Evolutionary conservation across 92 coral and sea anemone genomes (phyloP).

Genomic region (Bergia sp.): DNA sequence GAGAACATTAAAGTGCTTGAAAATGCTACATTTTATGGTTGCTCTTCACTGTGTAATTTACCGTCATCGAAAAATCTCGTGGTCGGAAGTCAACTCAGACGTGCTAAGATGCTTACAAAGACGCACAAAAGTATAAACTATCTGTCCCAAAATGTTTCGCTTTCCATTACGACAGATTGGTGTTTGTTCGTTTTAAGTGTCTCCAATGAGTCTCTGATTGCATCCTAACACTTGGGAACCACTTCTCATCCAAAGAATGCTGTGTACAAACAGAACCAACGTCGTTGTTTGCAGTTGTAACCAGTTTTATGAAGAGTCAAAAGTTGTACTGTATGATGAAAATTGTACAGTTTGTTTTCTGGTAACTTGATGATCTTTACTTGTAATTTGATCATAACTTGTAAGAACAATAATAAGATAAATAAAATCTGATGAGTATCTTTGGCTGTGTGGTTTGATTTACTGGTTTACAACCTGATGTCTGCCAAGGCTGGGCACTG

Average conservation of each 20-base stretch:
- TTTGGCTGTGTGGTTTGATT: neutral
- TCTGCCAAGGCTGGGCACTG: no score
- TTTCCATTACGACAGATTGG: neutral
- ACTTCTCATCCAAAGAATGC: neutral
- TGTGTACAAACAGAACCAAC: neutral
- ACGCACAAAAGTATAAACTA: neutral
- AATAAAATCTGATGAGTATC: neutral
- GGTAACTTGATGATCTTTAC: neutral
- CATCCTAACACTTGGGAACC: neutral
- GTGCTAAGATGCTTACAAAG: neutral
- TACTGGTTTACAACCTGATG: no score
- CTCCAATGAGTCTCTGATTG: neutral
- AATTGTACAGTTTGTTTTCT: no score
- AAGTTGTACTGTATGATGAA: neutral
- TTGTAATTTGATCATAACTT: neutral
- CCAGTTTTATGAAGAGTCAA: neutral
- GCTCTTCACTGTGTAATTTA: neutral
- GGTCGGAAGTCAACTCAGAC: neutral
- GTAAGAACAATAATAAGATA: neutral
- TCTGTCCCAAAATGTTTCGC: neutral
- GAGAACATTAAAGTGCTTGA: constrained; percentile 8
- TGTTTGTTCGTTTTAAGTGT: neutral
- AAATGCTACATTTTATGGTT: neutral
- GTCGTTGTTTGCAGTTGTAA: no score
- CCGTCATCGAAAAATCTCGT: neutral